Conservation (phyloP, 2,797 vertebrate species). For the Saguinus oedipus region DNA sequence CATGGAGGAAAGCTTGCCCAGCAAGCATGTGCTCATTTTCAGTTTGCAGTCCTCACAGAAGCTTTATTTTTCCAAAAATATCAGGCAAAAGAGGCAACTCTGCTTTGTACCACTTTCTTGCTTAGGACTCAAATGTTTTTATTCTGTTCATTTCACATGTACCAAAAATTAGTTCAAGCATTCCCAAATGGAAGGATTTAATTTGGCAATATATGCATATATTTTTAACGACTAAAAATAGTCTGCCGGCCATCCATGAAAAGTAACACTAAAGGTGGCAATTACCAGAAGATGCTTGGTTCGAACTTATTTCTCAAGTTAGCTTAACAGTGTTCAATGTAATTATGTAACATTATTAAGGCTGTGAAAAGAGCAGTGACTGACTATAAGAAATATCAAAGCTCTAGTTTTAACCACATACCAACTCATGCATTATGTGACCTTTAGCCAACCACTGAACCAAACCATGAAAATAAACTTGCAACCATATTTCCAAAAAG, state of each 20-base stretch:
- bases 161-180: constrained; percentile 17
- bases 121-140: neutral
- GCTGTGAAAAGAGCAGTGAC: neutral
- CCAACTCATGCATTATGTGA: neutral
- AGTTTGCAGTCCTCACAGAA: neutral
- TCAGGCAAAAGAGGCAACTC: neutral
- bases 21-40: neutral
- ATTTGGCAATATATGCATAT: constrained; percentile 12
- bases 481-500: neutral
- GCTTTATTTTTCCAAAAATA: neutral
- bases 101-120: neutral
- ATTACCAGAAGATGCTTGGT: constrained; percentile 5
- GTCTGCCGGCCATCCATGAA: neutral
- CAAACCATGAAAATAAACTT: neutral
- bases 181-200: constrained; percentile 28
- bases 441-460: neutral
- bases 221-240: constrained; percentile 31
- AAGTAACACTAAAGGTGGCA: neutral
- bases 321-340: neutral
- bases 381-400: neutral
- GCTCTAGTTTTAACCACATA: neutral
- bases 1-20: neutral
- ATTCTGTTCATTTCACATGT: constrained; percentile 4
- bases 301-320: neutral
- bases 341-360: neutral